Conservation (phyloP, 1,140 invertebrate species). For the Drosophila kepulauana region DNA sequence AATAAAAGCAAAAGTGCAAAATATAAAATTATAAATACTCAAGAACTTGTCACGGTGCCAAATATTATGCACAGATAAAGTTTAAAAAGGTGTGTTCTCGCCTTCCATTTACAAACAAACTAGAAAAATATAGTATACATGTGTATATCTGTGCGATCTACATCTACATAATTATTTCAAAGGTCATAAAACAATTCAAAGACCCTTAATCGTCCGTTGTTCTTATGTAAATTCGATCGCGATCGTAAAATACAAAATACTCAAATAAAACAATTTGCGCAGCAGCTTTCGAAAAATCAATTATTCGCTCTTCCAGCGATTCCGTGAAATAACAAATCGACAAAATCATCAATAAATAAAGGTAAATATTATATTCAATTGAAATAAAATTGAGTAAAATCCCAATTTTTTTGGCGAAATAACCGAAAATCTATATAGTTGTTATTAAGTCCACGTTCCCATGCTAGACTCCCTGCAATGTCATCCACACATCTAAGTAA, state of each 20-base stretch:
- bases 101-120: slow-evolving; percentile 3
- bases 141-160: too few species aligned
- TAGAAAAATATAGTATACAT: slow-evolving; percentile 1
- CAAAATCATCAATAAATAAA: slow-evolving; percentile 28
- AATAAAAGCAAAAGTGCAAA: slow-evolving; percentile 45
- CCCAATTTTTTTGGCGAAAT: neutral
- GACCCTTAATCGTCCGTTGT: neutral
- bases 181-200: slow-evolving; percentile 9
- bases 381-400: too few species aligned
- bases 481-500: slow-evolving; percentile 29
- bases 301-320: neutral
- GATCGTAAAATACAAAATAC: neutral
- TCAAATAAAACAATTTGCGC: slow-evolving; percentile 39
- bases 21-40: slow-evolving; percentile 35
- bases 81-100: slow-evolving; percentile 61
- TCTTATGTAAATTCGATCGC: slow-evolving; percentile 40
- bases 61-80: slow-evolving; percentile 26
- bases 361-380: slow-evolving; percentile 36
- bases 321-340: neutral
- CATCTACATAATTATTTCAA: slow-evolving; percentile 9
- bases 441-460: slow-evolving; percentile 17
- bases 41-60: slow-evolving; percentile 71
- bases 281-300: slow-evolving; percentile 30
- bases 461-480: slow-evolving; percentile 25
- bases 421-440: neutral